These are phyloP conservation scores for Microctonus aethiopoides DNA, from an alignment of 2,888 invertebrate genomes.

Conservation along the genomic window DNA sequence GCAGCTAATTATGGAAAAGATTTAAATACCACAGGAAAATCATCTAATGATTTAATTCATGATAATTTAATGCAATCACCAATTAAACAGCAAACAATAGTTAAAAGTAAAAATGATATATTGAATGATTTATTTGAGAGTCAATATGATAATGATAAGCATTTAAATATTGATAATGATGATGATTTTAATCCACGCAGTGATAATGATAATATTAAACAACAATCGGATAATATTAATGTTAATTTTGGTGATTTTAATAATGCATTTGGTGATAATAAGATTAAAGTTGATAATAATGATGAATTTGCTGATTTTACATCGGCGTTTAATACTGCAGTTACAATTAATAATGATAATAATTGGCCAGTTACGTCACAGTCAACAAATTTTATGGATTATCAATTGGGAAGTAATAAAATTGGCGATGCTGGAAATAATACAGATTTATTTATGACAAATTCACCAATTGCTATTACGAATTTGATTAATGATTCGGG, in stretches of 20 bases:
- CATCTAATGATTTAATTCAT: constrained; percentile 13
- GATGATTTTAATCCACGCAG: constrained; percentile 75
- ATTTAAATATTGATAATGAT: constrained; percentile 48
- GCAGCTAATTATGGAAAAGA: constrained; percentile 77
- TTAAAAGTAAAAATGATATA: constrained; percentile 55
- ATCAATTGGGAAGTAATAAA: constrained; percentile 40
- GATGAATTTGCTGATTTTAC: constrained; percentile 87
- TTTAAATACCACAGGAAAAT: background rate
- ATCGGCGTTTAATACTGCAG: constrained; percentile 73
- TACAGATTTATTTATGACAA: constrained; percentile 41
- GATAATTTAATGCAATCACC: constrained; percentile 48
- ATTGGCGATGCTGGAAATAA: constrained; percentile 35
- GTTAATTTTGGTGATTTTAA: constrained; percentile 84
- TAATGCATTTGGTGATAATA: constrained; percentile 73
- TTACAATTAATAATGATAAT: constrained; percentile 51
- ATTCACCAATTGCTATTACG: constrained; percentile 46
- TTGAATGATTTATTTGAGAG: constrained; percentile 62
- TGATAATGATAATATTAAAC: constrained; percentile 58
- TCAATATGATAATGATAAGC: constrained; percentile 53
- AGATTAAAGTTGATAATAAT: constrained; percentile 20
- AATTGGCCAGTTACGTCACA: constrained; percentile 45
- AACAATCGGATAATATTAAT: constrained; percentile 59
- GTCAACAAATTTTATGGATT: constrained; percentile 51
- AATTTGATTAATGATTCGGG: constrained; percentile 36
- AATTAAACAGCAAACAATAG: constrained; percentile 44